Evolutionary conservation across 1,140 invertebrate species (phyloP), one percentile per base, ranked within the genome.

Genomic region (Helicoverpa zea): DNA sequence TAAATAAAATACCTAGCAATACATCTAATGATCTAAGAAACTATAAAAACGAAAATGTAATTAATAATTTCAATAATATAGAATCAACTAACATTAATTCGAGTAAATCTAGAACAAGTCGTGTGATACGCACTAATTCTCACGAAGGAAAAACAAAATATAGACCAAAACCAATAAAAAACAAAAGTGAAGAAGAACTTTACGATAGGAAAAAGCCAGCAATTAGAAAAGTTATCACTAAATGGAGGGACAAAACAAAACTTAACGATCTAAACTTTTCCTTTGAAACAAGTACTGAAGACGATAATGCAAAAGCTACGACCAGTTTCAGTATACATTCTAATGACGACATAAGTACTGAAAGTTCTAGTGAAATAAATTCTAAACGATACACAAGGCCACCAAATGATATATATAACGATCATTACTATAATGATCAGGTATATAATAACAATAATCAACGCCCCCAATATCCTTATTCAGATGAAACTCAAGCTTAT

Each of bases 211-310:
- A 83, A 68, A 94, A 92, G 79, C 87, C 91, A 10, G 56, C 87
- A 9, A 94, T 94, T 16, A 90, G 88, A 83, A 94, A 92, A 86
- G 86, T 94, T n/a, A 70, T 93, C 10, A 94, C 94, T 23, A 93
- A 92, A 87, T 95, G 92, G 94, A 91, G 81, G 1, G 92, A 95
- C 80, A 90, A 89, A 63, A 88, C 88, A 18, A 94, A 95, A 83
- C 87, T 89, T 79, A 91, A 92, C 56, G 89, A 90, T 79, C 86
- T 90, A 81, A 66, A 90, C 59, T 90, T 92, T 79, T 82, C 83
- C 35, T 82, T 82, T 14, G 89, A 91, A 78, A 81, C 81, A 16
- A 85, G 56, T 75, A 81, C 81, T 23, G 88, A 47, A 10, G 16
- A 85, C 11, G 83, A 86, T 47, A 82, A 88, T 81, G 80, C 58